Evolutionary conservation across 2,797 vertebrate genomes (phyloP).

Genomic region (Todus mexicanus): DNA sequence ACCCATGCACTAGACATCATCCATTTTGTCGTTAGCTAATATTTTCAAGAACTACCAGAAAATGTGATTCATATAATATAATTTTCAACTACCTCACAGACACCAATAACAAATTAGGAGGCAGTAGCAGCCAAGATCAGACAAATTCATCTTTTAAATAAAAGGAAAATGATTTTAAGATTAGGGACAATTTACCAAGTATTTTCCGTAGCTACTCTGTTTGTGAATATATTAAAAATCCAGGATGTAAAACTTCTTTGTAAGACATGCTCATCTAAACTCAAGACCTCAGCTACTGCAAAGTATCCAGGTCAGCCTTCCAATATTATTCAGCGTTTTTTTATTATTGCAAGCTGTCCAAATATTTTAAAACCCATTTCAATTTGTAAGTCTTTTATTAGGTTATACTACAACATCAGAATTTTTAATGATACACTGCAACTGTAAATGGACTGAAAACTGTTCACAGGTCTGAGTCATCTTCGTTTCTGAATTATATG

Average conservation of each 20-base stretch:
- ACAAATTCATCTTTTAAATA: neutral
- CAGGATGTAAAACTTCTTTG: neutral
- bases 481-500: neutral
- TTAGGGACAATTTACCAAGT: neutral
- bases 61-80: neutral
- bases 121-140: neutral
- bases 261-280: neutral
- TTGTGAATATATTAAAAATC: neutral
- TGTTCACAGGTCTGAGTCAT: neutral
- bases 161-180: neutral
- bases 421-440: neutral
- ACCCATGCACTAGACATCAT: neutral
- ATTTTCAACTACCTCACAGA: neutral
- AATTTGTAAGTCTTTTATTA: neutral
- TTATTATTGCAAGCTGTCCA: neutral
- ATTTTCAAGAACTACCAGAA: neutral
- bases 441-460: neutral
- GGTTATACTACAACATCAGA: neutral
- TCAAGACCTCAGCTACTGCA: neutral
- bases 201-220: neutral
- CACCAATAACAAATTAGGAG: neutral
- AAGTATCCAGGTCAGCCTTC: neutral
- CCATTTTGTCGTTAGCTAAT: neutral
- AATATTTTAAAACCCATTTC: neutral
- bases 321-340: neutral